Evolutionary conservation across 2,797 vertebrate species (phyloP), one percentile per base, ranked within the genome.

Genomic region (Gorsachius magnificus): DNA sequence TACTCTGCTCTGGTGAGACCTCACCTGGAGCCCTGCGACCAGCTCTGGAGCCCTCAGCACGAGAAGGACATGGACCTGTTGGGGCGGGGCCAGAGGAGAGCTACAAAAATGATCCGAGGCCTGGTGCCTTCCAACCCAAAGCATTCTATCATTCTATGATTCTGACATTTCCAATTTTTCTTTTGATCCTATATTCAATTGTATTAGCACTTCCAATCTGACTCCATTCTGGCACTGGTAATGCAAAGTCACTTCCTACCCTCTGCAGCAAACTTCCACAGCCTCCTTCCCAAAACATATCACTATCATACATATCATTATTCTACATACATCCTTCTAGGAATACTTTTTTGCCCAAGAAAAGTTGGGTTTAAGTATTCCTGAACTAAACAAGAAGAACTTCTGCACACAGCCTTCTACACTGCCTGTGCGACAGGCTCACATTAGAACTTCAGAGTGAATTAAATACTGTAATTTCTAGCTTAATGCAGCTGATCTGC

Each of bases 401-500:
- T 68, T 77, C 35, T 63, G 57, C 64, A 87, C 43, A 25, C 45
- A 72, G 72, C 46, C 69, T 83, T 87, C 79, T 17, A 63, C 25
- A 46, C 8, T 48, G 71, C 16, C 53, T 31, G 14, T 58, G 66
- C 0, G 25, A 92, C 91, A 94, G 60, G 83, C 72, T 92, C 86
- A 61, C 72, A 95, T 94, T 96, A 94, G 81, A 90, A 61, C 71
- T 89, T 93, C 83, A 84, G 1, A 2, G 46, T 54, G 92, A 94
- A 80, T 83, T 93, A 94, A 97, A 91, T 80, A 89, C 90, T 92
- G 63, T 90, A 93, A 95, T 95, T 96, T 93, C 64, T 83, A 68
- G n/a, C 68, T 90, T 95, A 95, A 90, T 87, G 91, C 90, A 93
- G 78, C 86, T 89, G 83, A 96, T 96, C 83, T 90, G 58, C 92